Evolutionary conservation across 2,113 vertebrate species (phyloP).

Genomic region (Alexandromys fortis): DNA sequence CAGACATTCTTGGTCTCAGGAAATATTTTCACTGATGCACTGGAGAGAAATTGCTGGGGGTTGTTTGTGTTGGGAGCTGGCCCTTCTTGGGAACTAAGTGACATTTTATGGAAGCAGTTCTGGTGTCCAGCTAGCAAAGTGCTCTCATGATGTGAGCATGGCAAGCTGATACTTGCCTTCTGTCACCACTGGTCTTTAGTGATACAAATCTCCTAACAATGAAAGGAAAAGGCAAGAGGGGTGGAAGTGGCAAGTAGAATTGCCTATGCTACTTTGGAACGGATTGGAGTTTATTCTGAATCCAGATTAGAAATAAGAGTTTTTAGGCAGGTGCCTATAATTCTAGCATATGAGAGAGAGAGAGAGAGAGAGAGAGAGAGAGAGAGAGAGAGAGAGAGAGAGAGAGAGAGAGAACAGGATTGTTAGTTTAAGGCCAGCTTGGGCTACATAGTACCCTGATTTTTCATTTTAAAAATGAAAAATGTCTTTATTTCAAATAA

Average conservation of each 20-base stretch:
- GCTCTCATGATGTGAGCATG: background rate
- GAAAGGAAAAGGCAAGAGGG: background rate
- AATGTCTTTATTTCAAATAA: conserved; percentile 11
- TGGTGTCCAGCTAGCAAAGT: background rate
- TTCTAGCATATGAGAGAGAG: background rate
- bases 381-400: background rate
- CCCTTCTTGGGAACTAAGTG: conserved; percentile 24
- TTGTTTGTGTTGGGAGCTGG: conserved; percentile 43
- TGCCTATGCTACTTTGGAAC: background rate
- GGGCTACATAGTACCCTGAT: background rate
- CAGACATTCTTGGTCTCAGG: conserved; percentile 13
- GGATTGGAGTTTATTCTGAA: background rate
- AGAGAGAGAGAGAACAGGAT: background rate
- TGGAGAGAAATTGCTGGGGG: background rate
- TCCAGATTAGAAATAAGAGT: background rate
- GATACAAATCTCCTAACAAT: conserved; percentile 5
- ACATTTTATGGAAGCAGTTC: background rate
- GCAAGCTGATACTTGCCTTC: background rate
- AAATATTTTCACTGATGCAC: background rate
- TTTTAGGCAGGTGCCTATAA: background rate
- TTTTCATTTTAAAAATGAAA: background rate
- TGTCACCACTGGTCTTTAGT: background rate
- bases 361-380: background rate
- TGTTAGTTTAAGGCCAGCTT: background rate
- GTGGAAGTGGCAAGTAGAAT: background rate